Conservation (phyloP, 2,888 invertebrate species). For the Cantharis rufa region DNA sequence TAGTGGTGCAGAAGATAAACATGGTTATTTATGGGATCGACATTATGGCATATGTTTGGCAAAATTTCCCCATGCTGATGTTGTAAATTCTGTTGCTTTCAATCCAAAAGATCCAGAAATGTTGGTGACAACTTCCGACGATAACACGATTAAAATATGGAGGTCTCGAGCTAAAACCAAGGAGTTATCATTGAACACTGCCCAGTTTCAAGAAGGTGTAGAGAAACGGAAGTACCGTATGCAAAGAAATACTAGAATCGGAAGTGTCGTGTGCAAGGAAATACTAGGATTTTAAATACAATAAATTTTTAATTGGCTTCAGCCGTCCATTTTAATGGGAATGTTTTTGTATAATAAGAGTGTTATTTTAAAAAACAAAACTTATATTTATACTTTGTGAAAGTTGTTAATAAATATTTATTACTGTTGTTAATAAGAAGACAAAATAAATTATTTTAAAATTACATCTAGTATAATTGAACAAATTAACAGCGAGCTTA, state of each 20-base stretch:
- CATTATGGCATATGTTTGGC: conserved; percentile 79
- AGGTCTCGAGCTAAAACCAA: conserved; percentile 58
- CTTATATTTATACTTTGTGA: conserved; percentile 28
- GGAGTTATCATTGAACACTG: conserved; percentile 54
- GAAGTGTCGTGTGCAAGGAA: conserved; percentile 41
- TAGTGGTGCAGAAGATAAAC: conserved; percentile 83
- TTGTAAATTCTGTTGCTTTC: conserved; percentile 85
- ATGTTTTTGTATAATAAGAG: conserved; percentile 14
- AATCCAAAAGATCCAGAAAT: conserved; percentile 80
- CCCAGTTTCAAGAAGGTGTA: conserved; percentile 53
- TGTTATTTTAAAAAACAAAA: conserved; percentile 23
- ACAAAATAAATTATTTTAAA: neutral
- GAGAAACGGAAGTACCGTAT: conserved; percentile 51
- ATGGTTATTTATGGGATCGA: conserved; percentile 84
- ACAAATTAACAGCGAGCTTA: neutral
- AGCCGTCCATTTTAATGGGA: conserved; percentile 26
- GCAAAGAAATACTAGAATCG: conserved; percentile 20
- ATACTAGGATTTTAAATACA: conserved; percentile 10
- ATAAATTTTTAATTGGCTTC: conserved; percentile 13
- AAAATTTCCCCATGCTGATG: conserved; percentile 76
- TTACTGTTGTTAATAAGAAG: conserved; percentile 15
- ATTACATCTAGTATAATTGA: neutral
- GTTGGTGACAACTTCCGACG: conserved; percentile 83
- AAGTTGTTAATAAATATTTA: conserved; percentile 26
- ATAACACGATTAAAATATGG: conserved; percentile 73